Base-by-base conservation (phyloP, 2,888 invertebrate genomes). In the Lochmaea crataegi region DNA sequence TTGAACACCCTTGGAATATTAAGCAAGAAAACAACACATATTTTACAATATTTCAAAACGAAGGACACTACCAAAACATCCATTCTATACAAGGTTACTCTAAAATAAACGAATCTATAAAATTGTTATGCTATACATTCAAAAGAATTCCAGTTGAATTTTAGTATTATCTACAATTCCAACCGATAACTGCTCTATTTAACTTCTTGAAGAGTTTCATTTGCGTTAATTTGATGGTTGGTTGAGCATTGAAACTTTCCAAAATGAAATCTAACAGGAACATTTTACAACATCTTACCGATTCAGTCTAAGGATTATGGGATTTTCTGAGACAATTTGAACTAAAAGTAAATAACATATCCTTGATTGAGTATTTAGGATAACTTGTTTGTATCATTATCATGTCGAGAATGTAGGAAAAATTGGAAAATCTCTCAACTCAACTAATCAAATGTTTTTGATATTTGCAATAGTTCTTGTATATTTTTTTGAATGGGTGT, bases 211-310 rank as follows among this genome's bases (percentile, higher is more conserved):
- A 53, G 2, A 60, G 60, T 60, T 60, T 32, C 4, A 60, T 60
- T 56, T 56, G 18, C 56, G 56, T 56, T 56, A 56, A 56, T 56
- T 38, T 60, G 32, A 60, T 60, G 60, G 60, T 32, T 60, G 6
- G n/a, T 60, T 60, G 60, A 38, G 38, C 60, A 60, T 38, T 38
- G 60, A 60, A 60, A 60, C 60, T 60, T 60, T 60, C n/a, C 7
- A 10, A 38, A 60, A 53, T 53, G 16, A 10, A 53, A 18, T n/a
- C 48, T n/a, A 48, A n/a, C 5, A 48, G 14, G 48, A 38, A 38
- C 32, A 38, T 38, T 38, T 38, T 7, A 38, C 7, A 53, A 53
- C 9, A 53, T 2, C 18, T 16, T 11, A 18, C 18, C 53, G 53
- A 53, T 53, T 10, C 10, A 53, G 53, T 16, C 53, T 18, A 18